These are phyloP conservation scores for Drosophila stalkeri DNA, from an alignment of 2,888 invertebrate genomes.

Conservation along the genomic window DNA sequence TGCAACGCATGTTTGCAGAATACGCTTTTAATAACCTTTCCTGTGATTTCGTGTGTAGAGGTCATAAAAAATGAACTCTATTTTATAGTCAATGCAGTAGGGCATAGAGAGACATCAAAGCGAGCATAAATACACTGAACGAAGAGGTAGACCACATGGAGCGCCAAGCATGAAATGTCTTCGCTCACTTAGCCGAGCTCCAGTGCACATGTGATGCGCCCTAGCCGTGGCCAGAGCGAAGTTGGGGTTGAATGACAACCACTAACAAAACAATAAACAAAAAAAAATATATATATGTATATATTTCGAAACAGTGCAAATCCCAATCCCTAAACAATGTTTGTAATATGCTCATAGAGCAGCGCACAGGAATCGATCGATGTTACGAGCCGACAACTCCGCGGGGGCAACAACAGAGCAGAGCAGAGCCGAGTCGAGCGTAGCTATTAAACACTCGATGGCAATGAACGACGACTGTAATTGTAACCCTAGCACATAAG, in stretches of 20 bases:
- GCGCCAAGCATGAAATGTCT: slow-evolving; percentile 38
- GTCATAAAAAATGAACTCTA: slow-evolving; percentile 4
- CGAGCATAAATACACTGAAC: slow-evolving; percentile 37
- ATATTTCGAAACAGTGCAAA: slow-evolving; percentile 52
- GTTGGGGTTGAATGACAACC: slow-evolving; percentile 31
- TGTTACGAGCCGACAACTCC: slow-evolving; percentile 45
- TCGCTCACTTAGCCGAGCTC: slow-evolving; percentile 28
- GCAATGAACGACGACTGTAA: slow-evolving; percentile 39
- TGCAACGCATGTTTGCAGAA: neutral
- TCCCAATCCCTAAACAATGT: slow-evolving; percentile 40
- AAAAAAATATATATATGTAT: slow-evolving; percentile 29
- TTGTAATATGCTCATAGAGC: slow-evolving; percentile 13
- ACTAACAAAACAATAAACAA: slow-evolving; percentile 59
- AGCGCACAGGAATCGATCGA: slow-evolving; percentile 31
- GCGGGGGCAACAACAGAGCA: slow-evolving; percentile 64
- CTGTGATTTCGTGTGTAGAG: neutral
- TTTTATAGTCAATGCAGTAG: slow-evolving; percentile 9
- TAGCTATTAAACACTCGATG: slow-evolving; percentile 64
- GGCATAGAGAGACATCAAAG: slow-evolving; percentile 33
- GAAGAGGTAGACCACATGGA: slow-evolving; percentile 55
- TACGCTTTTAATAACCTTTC: neutral
- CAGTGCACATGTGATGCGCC: slow-evolving; percentile 24
- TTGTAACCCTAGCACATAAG: slow-evolving; percentile 74
- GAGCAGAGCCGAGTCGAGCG: neutral
- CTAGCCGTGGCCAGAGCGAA: neutral